Evolutionary conservation across 2,797 vertebrate species (phyloP), one percentile per base, ranked within the genome.

Genomic region (Spinus pinus): DNA sequence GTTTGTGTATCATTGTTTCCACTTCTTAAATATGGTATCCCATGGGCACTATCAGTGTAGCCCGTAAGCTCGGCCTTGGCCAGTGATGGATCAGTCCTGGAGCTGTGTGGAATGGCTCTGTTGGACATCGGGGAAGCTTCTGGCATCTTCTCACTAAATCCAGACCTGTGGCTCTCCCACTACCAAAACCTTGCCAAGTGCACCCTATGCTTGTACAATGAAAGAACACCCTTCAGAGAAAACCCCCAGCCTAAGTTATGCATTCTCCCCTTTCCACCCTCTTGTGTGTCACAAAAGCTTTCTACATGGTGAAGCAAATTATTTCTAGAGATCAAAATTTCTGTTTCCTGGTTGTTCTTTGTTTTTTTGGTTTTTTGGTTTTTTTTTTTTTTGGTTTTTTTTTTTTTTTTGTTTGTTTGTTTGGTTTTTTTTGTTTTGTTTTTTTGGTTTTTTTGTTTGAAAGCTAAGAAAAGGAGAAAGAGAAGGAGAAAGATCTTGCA

Each of bases 11-110:
- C 5, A 4, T 10, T 35, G 19, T 53, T 73, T 14, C 8, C 19
- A 9, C 9, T 65, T 62, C 9, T 46, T 37, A 46, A 46, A 24
- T 39, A 8, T 20, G 6, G 28, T 62, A 9, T 17, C 21, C 13
- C 19, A 37, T 21, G n/a, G 30, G 12, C 2, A 3, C 17, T 22
- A 4, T 11, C 28, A 21, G 0, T 5, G 33, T 19, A 7, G 4
- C 12, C 9, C 17, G 13, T 30, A 3, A 57, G 15, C 35, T 66
- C 0, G 0, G 13, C 39, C 39, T 49, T 71, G 62, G 56, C 17
- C 47, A n/a, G 65, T 4, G 3, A 13, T 3, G 4, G 24, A 15
- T 42, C 28, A 2, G 0, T 42, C 61, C 61, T 78, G 51, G 33
- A 51, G 51, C 19, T 4, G 1, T 20, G 16, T 42, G 66, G 47